Conservation (phyloP, 2,888 invertebrate species). For the Chrysopilus asiliformis region DNA sequence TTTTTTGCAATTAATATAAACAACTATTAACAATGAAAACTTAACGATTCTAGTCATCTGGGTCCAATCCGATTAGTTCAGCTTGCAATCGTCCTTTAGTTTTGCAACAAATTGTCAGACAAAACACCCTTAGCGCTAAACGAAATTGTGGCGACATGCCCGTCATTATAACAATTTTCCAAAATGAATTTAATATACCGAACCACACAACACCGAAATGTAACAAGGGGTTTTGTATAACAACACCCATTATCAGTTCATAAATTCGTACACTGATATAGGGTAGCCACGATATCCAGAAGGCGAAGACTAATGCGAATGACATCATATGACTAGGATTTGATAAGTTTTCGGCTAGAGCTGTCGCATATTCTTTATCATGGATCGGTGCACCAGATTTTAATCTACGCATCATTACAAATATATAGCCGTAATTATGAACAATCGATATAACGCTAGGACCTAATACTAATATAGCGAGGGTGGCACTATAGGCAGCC, state of each 20-base stretch:
- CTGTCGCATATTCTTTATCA: slow-evolving; percentile 86
- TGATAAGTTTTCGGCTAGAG: slow-evolving; percentile 76
- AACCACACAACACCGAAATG: slow-evolving; percentile 92
- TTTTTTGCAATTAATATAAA: not conserved
- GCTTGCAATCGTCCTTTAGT: slow-evolving; percentile 72
- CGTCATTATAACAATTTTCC: slow-evolving; percentile 86
- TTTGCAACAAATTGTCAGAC: slow-evolving; percentile 78
- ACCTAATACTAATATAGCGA: slow-evolving; percentile 82
- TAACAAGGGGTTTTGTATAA: slow-evolving; percentile 63
- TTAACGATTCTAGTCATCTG: slow-evolving; percentile 56
- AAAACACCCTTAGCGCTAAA: slow-evolving; percentile 72
- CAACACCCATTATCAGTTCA: slow-evolving; percentile 51
- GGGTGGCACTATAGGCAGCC: slow-evolving; percentile 87
- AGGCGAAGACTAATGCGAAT: slow-evolving; percentile 78
- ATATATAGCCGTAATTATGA: slow-evolving; percentile 91
- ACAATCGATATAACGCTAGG: slow-evolving; percentile 90
- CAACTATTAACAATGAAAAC: slow-evolving; percentile 26
- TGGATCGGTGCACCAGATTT: slow-evolving; percentile 75
- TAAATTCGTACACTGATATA: slow-evolving; percentile 73
- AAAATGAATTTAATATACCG: slow-evolving; percentile 87
- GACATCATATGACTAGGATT: slow-evolving; percentile 95
- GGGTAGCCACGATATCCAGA: slow-evolving; percentile 91
- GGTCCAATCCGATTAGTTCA: slow-evolving; percentile 74
- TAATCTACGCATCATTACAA: slow-evolving; percentile 78
- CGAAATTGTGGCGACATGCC: slow-evolving; percentile 88